Base-by-base conservation (phyloP, 2,888 invertebrate species). In the Strigamia transsilvanica region DNA sequence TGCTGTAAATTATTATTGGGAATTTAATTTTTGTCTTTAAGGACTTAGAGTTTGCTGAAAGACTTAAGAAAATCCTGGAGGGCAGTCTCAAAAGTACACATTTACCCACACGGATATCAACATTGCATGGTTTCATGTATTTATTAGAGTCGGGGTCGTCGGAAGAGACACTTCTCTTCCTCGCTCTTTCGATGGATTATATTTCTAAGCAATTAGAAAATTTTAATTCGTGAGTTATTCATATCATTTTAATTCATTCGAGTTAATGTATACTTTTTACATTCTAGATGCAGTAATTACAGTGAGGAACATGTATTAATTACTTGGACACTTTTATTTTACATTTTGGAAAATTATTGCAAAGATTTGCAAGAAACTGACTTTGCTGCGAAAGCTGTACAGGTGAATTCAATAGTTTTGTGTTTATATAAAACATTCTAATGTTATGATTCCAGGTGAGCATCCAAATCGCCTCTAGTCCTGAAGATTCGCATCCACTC, bases 241-340 rank as follows among this genome's bases (percentile, higher is more conserved):
- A 27, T 27, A 27, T 5, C 78, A 9, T 80, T 15, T 79, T 51
- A 21, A 3, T 3, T 5, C 7, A n/a, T 56, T 56, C 7, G n/a
- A 61, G 18, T 7, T 61, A 9, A 61, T 10, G 18, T 42, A 13
- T 23, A n/a, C 0, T 32, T 10, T 79, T 81, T 73, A 21, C 38
- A 42, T 34, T 83, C 34, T 83, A 86, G 86, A 34, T 83, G 83
- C 12, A 84, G 84, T 80, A 84, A 84, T 83, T 87, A 88, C 82
- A 89, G 88, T 85, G 91, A 92, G 86, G 91, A 92, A 84, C 93
- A 94, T 86, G 90, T 91, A 82, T 88, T 93, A 84, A 88, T 92
- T 80, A 90, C 94, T 86, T 94, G 94, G 93, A 91, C 93, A 38
- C 88, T 93, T 80, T 91, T 92, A 80, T 94, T 94, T 88, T 93